Percentiles rank a stretch among this genome's conserved stretches.
phyloP scores from a whole-genome alignment of 2,113 vertebrate species.

The Hyla sarda region DNA sequence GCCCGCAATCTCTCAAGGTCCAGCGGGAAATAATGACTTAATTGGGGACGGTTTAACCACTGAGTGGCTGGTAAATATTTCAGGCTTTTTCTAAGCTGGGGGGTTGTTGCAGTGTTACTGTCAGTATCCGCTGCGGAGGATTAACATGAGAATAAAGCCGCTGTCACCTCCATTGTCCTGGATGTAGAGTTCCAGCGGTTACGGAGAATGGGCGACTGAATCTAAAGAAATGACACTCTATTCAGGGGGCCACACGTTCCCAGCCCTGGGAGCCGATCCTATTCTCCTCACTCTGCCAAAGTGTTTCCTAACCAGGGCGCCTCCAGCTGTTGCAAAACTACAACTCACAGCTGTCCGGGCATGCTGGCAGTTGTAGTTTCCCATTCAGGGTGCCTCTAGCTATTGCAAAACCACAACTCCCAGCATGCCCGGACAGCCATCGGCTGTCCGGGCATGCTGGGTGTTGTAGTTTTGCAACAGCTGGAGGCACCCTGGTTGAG shows the following conservation, averaged over 20 bases:
- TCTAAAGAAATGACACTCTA: constrained; percentile 87
- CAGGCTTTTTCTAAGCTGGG: neutral
- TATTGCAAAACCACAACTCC: too few relatives aligned
- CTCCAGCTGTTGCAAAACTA: too few relatives aligned
- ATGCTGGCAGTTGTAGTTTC: too few relatives aligned
- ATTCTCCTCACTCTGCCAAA: too few relatives aligned
- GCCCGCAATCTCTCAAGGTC: neutral
- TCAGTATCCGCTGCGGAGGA: constrained; percentile 70
- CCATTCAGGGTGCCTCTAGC: too few relatives aligned
- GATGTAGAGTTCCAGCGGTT: constrained; percentile 92
- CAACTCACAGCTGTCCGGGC: too few relatives aligned
- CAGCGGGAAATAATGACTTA: constrained; percentile 33
- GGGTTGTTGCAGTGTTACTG: neutral
- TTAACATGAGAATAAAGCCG: constrained; percentile 99
- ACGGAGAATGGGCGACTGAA: constrained; percentile 81
- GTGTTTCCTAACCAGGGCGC: too few relatives aligned
- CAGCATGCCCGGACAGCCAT: too few relatives aligned
- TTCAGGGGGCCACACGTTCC: constrained; percentile 87
- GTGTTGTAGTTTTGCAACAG: too few relatives aligned
- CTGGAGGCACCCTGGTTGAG: too few relatives aligned
- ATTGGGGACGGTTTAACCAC: constrained; percentile 34
- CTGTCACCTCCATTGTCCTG: constrained; percentile 92
- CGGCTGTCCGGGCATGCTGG: too few relatives aligned
- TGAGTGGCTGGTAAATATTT: neutral
- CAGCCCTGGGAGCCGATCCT: neutral